These are phyloP conservation scores for Phalacrocorax brasilianus DNA, from an alignment of 2,113 vertebrate genomes.

Conservation along the genomic window DNA sequence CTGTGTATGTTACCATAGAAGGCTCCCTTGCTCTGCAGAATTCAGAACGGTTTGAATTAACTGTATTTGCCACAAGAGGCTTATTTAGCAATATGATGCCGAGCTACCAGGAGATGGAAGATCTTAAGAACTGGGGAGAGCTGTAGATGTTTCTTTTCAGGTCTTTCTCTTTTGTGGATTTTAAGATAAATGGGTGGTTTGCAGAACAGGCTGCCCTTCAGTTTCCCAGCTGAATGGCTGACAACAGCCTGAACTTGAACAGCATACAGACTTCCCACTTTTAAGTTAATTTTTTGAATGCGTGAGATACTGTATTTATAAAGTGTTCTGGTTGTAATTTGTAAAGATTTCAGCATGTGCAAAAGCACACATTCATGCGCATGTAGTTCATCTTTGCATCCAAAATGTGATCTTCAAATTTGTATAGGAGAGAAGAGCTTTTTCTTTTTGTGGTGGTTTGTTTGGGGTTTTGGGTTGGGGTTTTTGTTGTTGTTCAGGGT, in stretches of 20 bases:
- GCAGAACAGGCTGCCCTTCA: background rate
- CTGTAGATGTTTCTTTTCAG: background rate
- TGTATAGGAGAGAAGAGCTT: background rate
- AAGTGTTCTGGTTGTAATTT: background rate
- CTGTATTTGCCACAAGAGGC: background rate
- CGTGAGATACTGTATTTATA: background rate
- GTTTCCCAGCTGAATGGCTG: background rate
- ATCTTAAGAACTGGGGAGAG: background rate
- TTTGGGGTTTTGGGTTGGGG: fast-evolving
- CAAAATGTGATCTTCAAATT: background rate
- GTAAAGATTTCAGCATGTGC: background rate
- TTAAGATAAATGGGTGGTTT: background rate
- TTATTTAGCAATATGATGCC: background rate
- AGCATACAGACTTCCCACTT: background rate
- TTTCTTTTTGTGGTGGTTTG: background rate
- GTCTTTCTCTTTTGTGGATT: background rate
- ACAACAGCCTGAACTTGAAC: background rate
- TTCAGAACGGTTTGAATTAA: background rate
- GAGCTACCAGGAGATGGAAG: background rate
- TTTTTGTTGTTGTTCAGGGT: background rate
- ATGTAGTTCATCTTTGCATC: background rate
- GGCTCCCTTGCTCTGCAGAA: background rate
- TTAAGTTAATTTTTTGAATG: background rate
- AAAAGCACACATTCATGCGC: fast-evolving
- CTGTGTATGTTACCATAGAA: background rate